Conservation (phyloP, 2,888 invertebrate genomes). For the Clitarchus hookeri region DNA sequence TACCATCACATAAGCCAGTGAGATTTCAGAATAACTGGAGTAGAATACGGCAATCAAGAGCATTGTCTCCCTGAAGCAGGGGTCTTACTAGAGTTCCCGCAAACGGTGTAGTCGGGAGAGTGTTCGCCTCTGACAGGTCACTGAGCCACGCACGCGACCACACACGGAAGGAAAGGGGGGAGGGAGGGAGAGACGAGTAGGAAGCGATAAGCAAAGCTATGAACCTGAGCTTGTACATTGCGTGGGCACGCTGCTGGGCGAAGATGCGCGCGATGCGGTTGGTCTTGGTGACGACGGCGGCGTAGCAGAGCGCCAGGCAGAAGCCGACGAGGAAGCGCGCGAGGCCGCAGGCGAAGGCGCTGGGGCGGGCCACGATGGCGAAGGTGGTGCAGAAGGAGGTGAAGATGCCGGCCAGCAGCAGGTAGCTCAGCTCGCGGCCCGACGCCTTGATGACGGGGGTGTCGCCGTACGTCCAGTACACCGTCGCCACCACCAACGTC, state of each 20-base stretch:
- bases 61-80: too few relatives aligned
- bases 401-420: slow-evolving; percentile 57
- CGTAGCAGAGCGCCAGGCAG: slow-evolving; percentile 60
- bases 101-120: too few relatives aligned
- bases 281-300: slow-evolving; percentile 61
- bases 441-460: slow-evolving; percentile 63
- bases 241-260: slow-evolving; percentile 56
- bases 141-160: too few relatives aligned
- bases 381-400: slow-evolving; percentile 59
- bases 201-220: too few relatives aligned
- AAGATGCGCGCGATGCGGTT: slow-evolving; percentile 62
- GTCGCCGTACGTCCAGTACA: slow-evolving; percentile 58
- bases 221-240: slow-evolving; percentile 43
- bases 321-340: slow-evolving; percentile 60
- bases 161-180: too few relatives aligned
- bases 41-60: too few relatives aligned
- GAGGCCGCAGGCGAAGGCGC: slow-evolving; percentile 55
- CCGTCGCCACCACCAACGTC: slow-evolving; percentile 55
- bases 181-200: too few relatives aligned
- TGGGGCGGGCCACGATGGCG: slow-evolving; percentile 58
- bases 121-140: too few relatives aligned
- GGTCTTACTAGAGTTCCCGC: too few relatives aligned
- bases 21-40: too few relatives aligned
- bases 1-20: too few relatives aligned
- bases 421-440: slow-evolving; percentile 59